Base-by-base conservation (phyloP, 2,888 invertebrate genomes). In the Norana najaformis region DNA sequence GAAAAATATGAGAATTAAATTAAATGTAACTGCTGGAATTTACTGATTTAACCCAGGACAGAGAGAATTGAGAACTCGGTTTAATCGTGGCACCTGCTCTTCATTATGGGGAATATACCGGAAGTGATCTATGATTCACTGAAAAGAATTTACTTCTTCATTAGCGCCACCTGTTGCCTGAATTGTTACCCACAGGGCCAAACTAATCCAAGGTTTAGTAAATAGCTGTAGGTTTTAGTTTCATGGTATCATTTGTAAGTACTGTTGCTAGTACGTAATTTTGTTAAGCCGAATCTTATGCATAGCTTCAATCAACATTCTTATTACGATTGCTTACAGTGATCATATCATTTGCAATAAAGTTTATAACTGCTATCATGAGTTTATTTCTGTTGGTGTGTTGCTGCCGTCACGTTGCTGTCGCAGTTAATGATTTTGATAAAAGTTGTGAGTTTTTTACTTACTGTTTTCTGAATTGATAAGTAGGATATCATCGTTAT, bases 361-460 rank as follows among this genome's bases (percentile, higher is more conserved):
- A n/a, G 69, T 69, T 69, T 69, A 69, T n/a, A n/a, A n/a, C 69
- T 30, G n/a, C 69, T 69, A n/a, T 69, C 30, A 69, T 30, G 16
- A 47, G 69, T 69, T 4, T 69, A 69, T 69, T n/a, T 69, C 8
- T 69, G 5, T 69, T 69, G 69, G 69, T 69, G 69, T n/a, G n/a
- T 69, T 30, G 69, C 69, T 69, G 13, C n/a, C n/a, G 69, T 5
- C 0, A n/a, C 6, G 30, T n/a, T 69, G 16, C n/a, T 69, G 30
- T 30, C 8, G 69, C 30, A 69, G 69, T n/a, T 69, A 69, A 69
- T n/a, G n/a, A 69, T 69, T 69, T 69, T 69, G 69, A n/a, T 69
- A 69, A 69, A 69, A n/a, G n/a, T 69, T 69, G n/a, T n/a, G 69
- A 30, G 69, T 69, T 69, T 69, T 69, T n/a, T n/a, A n/a, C 69